Evolutionary conservation across 2,888 invertebrate genomes (phyloP).

Genomic region (Ophion obscuratus): DNA sequence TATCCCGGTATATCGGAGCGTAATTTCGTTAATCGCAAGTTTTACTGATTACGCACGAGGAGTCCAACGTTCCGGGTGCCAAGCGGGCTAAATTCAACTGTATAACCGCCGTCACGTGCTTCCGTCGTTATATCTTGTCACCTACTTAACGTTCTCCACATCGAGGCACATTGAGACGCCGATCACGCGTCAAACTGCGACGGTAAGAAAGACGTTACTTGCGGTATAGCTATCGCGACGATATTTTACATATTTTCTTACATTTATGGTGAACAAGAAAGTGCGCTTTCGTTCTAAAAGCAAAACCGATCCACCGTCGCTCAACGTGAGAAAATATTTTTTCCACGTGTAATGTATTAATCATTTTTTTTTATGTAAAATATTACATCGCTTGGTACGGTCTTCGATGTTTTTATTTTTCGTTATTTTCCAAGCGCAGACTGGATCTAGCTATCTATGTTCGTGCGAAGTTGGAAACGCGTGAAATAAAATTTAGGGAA

Average conservation of each 20-base stretch:
- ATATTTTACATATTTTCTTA: constrained; percentile 20
- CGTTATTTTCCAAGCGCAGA: not conserved
- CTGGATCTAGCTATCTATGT: not conserved
- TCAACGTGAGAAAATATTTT: not conserved
- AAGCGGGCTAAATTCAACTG: constrained; percentile 41
- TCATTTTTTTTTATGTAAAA: not conserved
- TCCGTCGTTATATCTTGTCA: constrained; percentile 60
- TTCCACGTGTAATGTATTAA: not conserved
- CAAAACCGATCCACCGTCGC: not conserved
- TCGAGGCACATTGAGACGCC: constrained; percentile 54
- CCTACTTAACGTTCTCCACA: constrained; percentile 61
- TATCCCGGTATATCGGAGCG: not conserved
- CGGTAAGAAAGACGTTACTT: constrained; percentile 57
- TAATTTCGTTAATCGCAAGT: constrained; percentile 38
- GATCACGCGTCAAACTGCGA: constrained; percentile 63
- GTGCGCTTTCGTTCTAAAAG: not conserved
- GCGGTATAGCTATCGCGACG: constrained; percentile 33
- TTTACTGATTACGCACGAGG: not conserved
- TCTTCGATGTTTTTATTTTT: not conserved
- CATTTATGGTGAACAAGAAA: constrained; percentile 1
- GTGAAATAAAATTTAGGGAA: not conserved
- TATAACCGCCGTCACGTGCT: constrained; percentile 61
- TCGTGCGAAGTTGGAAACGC: not conserved
- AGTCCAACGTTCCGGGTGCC: constrained; percentile 8
- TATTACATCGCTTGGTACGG: too few relatives aligned